Evolutionary conservation across 2,888 invertebrate genomes (phyloP).

Genomic region (Nephrotoma guestfalica): DNA sequence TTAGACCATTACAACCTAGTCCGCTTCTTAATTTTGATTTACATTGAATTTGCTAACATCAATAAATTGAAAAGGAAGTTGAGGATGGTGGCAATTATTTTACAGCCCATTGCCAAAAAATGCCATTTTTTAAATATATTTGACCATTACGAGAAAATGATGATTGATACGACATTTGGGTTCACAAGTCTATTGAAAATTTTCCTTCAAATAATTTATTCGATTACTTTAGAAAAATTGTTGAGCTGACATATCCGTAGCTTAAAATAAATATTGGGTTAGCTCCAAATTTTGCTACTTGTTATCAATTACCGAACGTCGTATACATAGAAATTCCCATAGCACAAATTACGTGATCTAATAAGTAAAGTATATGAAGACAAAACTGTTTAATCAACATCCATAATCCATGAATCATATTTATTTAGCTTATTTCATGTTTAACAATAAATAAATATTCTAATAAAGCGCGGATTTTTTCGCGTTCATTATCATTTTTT

Average conservation of each 20-base stretch:
- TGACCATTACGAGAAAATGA: too few species aligned
- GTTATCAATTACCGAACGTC: background rate
- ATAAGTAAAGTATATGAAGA: background rate
- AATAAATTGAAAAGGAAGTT: too few species aligned
- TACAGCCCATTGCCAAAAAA: too few species aligned
- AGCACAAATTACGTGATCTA: background rate
- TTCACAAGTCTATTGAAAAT: background rate
- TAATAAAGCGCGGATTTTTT: background rate
- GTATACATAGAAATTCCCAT: background rate
- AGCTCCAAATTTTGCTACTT: background rate
- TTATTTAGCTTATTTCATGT: background rate
- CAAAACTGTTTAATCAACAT: background rate
- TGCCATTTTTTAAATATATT: too few species aligned
- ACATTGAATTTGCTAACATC: too few species aligned
- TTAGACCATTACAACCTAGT: too few species aligned
- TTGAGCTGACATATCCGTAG: background rate
- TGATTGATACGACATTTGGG: too few species aligned
- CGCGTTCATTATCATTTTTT: background rate
- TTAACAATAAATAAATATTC: background rate
- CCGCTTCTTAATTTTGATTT: too few species aligned
- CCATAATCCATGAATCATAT: background rate
- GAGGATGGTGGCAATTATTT: too few species aligned
- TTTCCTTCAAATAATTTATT: background rate
- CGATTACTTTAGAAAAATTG: background rate
- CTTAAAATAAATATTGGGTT: background rate